phyloP scores from a whole-genome alignment of 2,113 vertebrate species.

The Cyrtonyx montezumae region DNA sequence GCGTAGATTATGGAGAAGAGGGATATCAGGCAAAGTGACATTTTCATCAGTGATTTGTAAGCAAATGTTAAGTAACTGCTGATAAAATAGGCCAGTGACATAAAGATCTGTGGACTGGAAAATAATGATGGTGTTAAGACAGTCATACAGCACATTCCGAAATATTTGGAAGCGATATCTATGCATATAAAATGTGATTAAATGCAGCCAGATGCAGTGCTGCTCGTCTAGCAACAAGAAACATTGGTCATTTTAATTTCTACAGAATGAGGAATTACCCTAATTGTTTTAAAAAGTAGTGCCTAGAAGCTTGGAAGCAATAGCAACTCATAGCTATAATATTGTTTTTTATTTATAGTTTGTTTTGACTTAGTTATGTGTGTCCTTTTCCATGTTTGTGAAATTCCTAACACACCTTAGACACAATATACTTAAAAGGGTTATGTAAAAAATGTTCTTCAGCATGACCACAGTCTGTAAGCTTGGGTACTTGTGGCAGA shows the following conservation, averaged over 20 bases:
- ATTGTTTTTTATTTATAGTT: neutral
- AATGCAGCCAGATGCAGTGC: neutral
- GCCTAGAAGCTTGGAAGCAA: neutral
- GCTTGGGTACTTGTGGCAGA: neutral
- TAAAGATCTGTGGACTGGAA: neutral
- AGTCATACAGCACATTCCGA: accelerated
- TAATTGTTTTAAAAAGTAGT: neutral
- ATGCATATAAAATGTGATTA: neutral
- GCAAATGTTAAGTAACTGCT: neutral
- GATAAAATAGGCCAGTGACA: neutral
- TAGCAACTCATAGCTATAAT: neutral
- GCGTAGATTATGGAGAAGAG: neutral
- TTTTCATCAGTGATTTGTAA: neutral
- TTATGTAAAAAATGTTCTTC: neutral
- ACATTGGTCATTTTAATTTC: neutral
- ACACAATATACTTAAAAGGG: neutral
- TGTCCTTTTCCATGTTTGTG: neutral
- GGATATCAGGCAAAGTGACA: neutral
- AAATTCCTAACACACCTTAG: neutral
- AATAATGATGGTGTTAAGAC: neutral
- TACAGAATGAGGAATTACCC: neutral
- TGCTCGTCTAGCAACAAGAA: neutral
- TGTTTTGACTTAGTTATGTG: neutral
- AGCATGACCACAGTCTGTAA: neutral
- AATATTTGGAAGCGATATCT: neutral